Evolutionary conservation across 2,888 invertebrate genomes (phyloP), one percentile per base, ranked within the genome.

Genomic region (Lathronympha strigana): DNA sequence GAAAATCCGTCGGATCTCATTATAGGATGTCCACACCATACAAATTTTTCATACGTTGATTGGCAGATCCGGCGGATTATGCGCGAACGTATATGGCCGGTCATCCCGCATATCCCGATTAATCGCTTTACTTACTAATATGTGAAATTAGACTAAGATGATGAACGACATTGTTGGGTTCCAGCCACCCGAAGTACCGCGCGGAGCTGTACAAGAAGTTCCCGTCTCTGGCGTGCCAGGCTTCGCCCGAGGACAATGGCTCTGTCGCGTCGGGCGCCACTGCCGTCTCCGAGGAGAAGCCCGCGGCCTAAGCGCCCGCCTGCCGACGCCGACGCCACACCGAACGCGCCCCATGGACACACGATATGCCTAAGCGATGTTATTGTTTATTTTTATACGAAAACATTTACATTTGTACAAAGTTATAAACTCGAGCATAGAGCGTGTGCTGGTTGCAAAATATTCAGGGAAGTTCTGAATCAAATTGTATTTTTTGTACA

Each of bases 141-240:
- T 28, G 28, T 8, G 8, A 28, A 28, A 28, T 28, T 28, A 28
- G 28, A 8, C 11, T 33, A 11, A 8, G 9, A 8, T 11, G 33
- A 33, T 33, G 1, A 8, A 33, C 9, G 33, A 33, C 13, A 28
- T 15, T 13, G 55, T 57, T 28, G n/a, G 28, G 33, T 87, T 87
- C 15, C 83, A 96, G 96, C 81, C 96, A 96, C 88, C 96, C 96
- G 15, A 96, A 95, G 85, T 96, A 96, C 87, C 93, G 95, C 72
- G 94, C 94, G 66, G 96, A 95, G 43, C 90, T 97, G 69, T 94
- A 95, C 85, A 93, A 95, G 90, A 94, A 94, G 82, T 96, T 96
- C 93, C 97, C 97, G 31, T 94, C 95, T 67, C 90, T 96, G 77
- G 93, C 95, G 15, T 96, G 96, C 80, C 94, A 94, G 68, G 83